These are phyloP conservation scores for Gila robusta DNA, from an alignment of 2,797 vertebrate genomes.

Conservation along the genomic window DNA sequence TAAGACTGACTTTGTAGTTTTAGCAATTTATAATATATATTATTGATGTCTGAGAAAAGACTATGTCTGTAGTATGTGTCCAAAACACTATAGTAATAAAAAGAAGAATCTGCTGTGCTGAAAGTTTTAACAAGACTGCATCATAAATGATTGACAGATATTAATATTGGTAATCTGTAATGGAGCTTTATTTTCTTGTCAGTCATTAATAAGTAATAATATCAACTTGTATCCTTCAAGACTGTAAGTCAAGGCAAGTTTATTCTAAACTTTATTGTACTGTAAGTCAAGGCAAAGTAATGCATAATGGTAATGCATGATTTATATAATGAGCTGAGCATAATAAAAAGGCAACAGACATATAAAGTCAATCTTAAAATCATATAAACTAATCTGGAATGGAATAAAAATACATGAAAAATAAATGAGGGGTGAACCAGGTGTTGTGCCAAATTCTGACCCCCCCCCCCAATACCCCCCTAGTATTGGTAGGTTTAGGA, in stretches of 20 bases:
- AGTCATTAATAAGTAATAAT: not conserved
- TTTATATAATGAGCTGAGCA: not conserved
- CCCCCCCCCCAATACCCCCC: too few species aligned
- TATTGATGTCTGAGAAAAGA: not conserved
- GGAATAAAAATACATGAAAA: not conserved
- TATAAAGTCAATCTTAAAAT: not conserved
- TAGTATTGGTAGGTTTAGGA: too few species aligned
- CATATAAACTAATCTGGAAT: not conserved
- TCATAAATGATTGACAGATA: not conserved
- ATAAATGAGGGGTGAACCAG: not conserved
- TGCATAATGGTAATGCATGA: not conserved
- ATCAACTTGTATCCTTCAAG: not conserved
- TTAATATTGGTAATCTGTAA: not conserved
- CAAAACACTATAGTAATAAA: not conserved
- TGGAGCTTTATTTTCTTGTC: not conserved
- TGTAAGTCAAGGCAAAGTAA: not conserved
- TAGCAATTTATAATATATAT: not conserved
- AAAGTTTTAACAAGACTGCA: not conserved
- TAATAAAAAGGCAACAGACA: not conserved
- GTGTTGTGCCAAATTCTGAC: too few species aligned
- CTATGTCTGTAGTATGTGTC: not conserved
- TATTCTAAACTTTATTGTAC: not conserved
- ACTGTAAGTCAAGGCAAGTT: not conserved
- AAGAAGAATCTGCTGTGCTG: not conserved
- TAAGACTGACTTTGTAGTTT: not conserved